Conservation (phyloP, 2,113 vertebrate species). For the Chionodraco myersi region DNA sequence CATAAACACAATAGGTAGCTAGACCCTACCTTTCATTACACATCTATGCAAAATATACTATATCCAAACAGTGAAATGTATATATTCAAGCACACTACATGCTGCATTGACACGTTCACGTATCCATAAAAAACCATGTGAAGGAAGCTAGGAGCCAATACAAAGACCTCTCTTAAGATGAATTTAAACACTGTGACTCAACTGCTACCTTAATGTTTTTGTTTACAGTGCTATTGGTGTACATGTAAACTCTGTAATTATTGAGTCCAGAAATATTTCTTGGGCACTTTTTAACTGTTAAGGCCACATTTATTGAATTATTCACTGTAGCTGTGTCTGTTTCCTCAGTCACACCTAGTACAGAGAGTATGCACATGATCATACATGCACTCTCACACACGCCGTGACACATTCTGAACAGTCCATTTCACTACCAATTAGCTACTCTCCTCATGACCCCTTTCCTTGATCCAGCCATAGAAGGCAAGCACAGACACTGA, state of each 20-base stretch:
- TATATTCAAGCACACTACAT: not conserved
- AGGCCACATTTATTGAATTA: slow-evolving; percentile 1
- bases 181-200: not conserved
- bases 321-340: not conserved
- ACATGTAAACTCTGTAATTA: not conserved
- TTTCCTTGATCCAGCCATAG: slow-evolving; percentile 43
- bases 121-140: not conserved
- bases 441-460: slow-evolving; percentile 14
- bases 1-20: not conserved
- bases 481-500: slow-evolving; percentile 41
- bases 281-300: slow-evolving; percentile 22
- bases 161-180: not conserved
- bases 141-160: not conserved
- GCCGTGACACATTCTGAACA: slow-evolving; percentile 2
- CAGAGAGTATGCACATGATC: slow-evolving; percentile 4
- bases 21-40: no score
- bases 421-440: slow-evolving; percentile 39
- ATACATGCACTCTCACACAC: slow-evolving; percentile 11
- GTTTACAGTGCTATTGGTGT: no score
- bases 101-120: not conserved
- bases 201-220: no score
- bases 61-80: not conserved
- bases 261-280: no score
- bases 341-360: slow-evolving; percentile 3
- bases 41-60: not conserved